Conservation (phyloP, 2,113 vertebrate genomes). For the Mastomys coucha region DNA sequence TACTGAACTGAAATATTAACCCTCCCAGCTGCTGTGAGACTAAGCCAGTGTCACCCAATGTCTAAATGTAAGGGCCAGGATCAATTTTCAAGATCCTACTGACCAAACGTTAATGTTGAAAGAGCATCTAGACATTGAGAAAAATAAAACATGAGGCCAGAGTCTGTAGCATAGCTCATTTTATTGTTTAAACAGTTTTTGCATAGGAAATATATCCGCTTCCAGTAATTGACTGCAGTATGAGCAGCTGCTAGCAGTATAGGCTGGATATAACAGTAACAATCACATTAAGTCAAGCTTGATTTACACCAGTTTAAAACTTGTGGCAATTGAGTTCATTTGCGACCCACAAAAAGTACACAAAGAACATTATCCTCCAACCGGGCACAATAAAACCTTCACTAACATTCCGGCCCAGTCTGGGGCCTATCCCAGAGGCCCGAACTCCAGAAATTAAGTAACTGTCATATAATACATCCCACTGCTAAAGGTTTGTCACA, state of each 20-base stretch:
- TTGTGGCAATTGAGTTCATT: slow-evolving; percentile 99
- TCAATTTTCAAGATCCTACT: slow-evolving; percentile 67
- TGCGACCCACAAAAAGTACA: slow-evolving; percentile 90
- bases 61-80: slow-evolving; percentile 26
- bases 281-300: slow-evolving; percentile 99
- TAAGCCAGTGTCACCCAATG: background rate
- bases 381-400: slow-evolving; percentile 89
- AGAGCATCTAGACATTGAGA: slow-evolving; percentile 32
- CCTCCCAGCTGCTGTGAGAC: background rate
- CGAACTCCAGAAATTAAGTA: slow-evolving; percentile 86
- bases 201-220: slow-evolving; percentile 99
- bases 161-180: slow-evolving; percentile 99
- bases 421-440: slow-evolving; percentile 85
- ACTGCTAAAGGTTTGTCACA: slow-evolving; percentile 86
- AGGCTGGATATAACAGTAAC: slow-evolving; percentile 99
- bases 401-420: slow-evolving; percentile 84
- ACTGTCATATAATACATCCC: slow-evolving; percentile 87
- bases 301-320: slow-evolving; percentile 99
- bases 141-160: slow-evolving; percentile 84
- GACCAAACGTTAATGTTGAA: background rate
- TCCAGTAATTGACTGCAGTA: slow-evolving; percentile 99
- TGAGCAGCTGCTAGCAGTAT: slow-evolving; percentile 99
- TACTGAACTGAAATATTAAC: background rate
- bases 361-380: slow-evolving; percentile 89
- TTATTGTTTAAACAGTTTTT: slow-evolving; percentile 99